phyloP scores from a whole-genome alignment of 1,140 invertebrate species.

The Lerema accius region DNA sequence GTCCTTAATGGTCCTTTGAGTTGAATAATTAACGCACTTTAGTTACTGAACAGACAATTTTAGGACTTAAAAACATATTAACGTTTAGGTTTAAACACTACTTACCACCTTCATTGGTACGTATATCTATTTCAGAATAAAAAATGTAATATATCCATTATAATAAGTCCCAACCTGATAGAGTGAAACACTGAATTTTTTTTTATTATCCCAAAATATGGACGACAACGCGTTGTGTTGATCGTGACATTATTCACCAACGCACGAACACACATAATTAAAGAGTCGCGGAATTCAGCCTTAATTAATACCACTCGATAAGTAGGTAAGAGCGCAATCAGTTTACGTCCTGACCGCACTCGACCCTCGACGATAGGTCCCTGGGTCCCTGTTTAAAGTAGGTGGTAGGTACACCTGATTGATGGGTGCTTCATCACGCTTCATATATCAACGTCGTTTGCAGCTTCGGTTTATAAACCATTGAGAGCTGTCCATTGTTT shows the following conservation, averaged over 20 bases:
- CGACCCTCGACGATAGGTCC: constrained; percentile 30
- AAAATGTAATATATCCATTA: too few relatives aligned
- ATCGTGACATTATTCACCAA: too few relatives aligned
- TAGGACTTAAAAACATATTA: constrained; percentile 1
- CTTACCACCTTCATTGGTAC: too few relatives aligned
- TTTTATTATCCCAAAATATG: too few relatives aligned
- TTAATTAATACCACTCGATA: neutral
- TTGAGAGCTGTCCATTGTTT: constrained; percentile 32
- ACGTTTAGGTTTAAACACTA: neutral
- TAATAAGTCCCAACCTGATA: too few relatives aligned
- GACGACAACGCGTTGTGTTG: too few relatives aligned
- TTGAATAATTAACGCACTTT: constrained; percentile 37
- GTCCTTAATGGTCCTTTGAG: constrained; percentile 35
- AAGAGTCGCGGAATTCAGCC: too few relatives aligned
- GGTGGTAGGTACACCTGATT: too few relatives aligned
- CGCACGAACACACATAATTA: too few relatives aligned
- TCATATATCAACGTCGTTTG: constrained; percentile 64
- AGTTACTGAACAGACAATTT: constrained; percentile 16
- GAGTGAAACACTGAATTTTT: too few relatives aligned
- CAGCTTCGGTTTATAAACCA: constrained; percentile 51
- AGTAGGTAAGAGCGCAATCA: neutral
- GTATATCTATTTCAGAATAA: too few relatives aligned
- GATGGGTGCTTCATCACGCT: constrained; percentile 44
- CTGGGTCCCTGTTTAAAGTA: constrained; percentile 53
- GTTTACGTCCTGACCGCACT: too few relatives aligned